Evolutionary conservation across 2,113 vertebrate genomes (phyloP).

Genomic region (Phalacrocorax aristotelis): DNA sequence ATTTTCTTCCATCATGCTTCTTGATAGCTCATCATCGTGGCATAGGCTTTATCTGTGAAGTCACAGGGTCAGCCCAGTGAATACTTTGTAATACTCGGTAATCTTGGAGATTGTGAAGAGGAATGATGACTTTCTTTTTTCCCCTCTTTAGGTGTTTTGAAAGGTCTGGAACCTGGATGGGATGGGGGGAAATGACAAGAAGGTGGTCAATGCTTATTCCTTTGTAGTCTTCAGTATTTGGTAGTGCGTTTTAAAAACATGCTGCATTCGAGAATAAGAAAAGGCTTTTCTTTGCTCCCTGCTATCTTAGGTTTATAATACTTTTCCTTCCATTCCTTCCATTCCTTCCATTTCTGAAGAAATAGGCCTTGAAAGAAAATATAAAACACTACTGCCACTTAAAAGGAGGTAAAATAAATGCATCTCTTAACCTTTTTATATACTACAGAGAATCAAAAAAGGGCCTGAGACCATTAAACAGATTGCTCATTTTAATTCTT

Average conservation of each 20-base stretch:
- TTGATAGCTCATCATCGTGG: neutral
- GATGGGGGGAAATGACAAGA: neutral
- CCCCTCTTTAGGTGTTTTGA: neutral
- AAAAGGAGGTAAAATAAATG: conserved; percentile 24
- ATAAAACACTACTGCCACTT: neutral
- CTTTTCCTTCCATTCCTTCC: neutral
- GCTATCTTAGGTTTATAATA: neutral
- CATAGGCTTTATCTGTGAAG: neutral
- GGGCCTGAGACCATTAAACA: neutral
- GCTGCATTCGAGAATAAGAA: neutral
- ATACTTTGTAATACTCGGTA: neutral
- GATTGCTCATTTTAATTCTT: conserved; percentile 38
- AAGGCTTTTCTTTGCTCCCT: neutral
- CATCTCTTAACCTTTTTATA: conserved; percentile 15
- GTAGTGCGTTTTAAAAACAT: neutral
- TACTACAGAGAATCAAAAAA: conserved; percentile 5
- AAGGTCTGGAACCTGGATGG: neutral
- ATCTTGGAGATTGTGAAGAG: neutral
- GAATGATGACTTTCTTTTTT: neutral
- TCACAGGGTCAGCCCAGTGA: neutral
- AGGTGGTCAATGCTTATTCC: neutral
- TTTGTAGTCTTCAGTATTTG: neutral
- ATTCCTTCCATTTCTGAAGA: neutral
- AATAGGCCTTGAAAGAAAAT: neutral
- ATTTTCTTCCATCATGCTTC: neutral